Evolutionary conservation across 1,140 invertebrate species (phyloP), one percentile per base, ranked within the genome.

Genomic region (Formica selysi): DNA sequence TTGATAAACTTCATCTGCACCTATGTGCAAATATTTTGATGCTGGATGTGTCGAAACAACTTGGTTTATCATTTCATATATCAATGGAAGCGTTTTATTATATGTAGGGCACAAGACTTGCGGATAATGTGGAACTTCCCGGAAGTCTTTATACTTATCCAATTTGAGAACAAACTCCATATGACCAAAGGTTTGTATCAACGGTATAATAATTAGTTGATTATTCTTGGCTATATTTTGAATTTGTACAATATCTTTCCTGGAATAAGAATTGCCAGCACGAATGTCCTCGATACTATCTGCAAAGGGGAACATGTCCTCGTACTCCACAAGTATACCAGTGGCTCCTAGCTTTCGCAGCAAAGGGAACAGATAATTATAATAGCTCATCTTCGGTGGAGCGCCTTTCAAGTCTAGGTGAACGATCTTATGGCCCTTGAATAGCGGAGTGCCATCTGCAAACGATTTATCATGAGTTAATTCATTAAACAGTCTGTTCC

Each of bases 111-210:
- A 99, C 38, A 99, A 95, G 0, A 97, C 97, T 93, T 98, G 97
- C 0, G 98, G 98, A 93, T 97, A 97, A 38, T 96, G 95, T 0
- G 95, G 95, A 1, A 97, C 95, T 95, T 99, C 98, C 83, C 98
- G 95, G 29, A 99, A 94, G 86, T 97, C 95, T 76, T 96, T 94
- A 90, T 97, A 99, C 73, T 97, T 96, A 32, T 96, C 92, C 81
- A 98, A 95, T 91, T 99, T 99, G 48, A 99, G 95, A 0, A 97
- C 97, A 96, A 98, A 98, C 95, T 99, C 98, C 92, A 99, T 93
- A 93, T 99, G 99, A 1, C 99, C 99, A 95, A 99, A 99, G 0
- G 99, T 99, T 95, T 99, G 99, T 10, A 99, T 96, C 19, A 99
- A 95, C 3, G 99, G 99, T 91, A 99, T 98, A 0, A 99, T 96